Base-by-base conservation (phyloP, 2,797 vertebrate species). In the Dromococcyx pavoninus region DNA sequence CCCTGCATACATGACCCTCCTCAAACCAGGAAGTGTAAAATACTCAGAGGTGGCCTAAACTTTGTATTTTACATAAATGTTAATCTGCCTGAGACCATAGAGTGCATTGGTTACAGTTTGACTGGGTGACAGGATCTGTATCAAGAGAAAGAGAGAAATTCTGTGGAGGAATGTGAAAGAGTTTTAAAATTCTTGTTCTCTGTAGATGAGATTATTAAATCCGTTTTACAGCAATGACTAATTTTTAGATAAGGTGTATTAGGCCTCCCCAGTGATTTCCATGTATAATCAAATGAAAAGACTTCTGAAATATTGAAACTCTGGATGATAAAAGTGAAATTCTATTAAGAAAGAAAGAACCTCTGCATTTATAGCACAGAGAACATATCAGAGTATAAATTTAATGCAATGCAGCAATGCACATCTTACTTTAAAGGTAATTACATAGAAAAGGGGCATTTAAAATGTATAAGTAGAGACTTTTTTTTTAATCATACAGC, bases 381-480 rank as follows among this genome's bases (percentile, higher is more conserved):
- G 96, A 96, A 93, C 94, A 62, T 87, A 76, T 85, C 75, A 94
- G 56, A 88, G 71, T 93, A 95, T 87, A 97, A 96, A 96, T 91
- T 95, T 95, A 96, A 96, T 91, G 79, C 89, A 95, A 67, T 88
- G 85, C 85, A 97, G 97, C 81, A 90, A 96, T 94, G 86, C 82
- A 97, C 94, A 86, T 96, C 94, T 98, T 96, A 94, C 83, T 97
- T 95, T 96, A 95, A 95, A 97, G 73, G 91, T 97, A 98, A 98
- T 97, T 97, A 96, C 95, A 91, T 89, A 95, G 94, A 92, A 94
- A 95, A 95, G n/a, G 56, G 75, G 58, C 33, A 95, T 97, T 97
- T 93, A 96, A 97, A 97, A 97, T 66, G 74, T 90, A 32, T 90
- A 97, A 97, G 95, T 95, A 96, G 83, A 95, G 39, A 25, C 70